Conservation (phyloP, 2,797 vertebrate genomes). For the Channa striata region DNA sequence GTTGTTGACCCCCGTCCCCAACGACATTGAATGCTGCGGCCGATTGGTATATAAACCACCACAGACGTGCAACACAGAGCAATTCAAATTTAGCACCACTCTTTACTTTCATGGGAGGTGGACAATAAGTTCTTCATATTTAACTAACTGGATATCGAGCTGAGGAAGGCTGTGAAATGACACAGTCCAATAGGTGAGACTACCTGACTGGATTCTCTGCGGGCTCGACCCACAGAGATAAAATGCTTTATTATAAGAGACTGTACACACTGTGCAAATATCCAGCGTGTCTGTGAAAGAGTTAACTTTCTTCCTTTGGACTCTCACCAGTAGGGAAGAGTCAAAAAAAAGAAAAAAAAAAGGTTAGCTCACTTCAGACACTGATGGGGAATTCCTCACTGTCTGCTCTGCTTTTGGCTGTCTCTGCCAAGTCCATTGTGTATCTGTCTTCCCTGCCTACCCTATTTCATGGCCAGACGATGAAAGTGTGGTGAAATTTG, state of each 20-base stretch:
- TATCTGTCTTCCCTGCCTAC: constrained; percentile 22
- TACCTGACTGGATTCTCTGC: constrained; percentile 22
- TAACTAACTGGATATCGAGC: constrained; percentile 44
- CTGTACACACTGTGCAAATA: constrained; percentile 15
- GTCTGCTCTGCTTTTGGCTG: constrained; percentile 45
- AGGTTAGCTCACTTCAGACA: constrained; percentile 73
- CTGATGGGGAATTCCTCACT: constrained; percentile 80
- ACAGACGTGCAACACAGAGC: constrained; percentile 71
- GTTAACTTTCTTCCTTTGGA: constrained; percentile 76
- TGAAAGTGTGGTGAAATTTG: constrained; percentile 28
- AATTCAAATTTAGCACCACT: constrained; percentile 64
- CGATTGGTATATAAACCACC: too few species aligned
- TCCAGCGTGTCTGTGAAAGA: constrained; percentile 46
- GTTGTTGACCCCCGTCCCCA: too few species aligned
- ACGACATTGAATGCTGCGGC: too few species aligned
- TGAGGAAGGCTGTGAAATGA: constrained; percentile 52
- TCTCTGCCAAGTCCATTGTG: constrained; percentile 61
- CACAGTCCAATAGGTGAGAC: background rate
- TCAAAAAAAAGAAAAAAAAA: constrained; percentile 32
- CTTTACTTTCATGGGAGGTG: constrained; percentile 45
- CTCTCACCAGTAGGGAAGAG: constrained; percentile 59
- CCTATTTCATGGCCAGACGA: constrained; percentile 45
- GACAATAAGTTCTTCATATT: constrained; percentile 50
- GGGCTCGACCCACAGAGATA: constrained; percentile 16
- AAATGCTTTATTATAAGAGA: constrained; percentile 22